Evolutionary conservation across 2,888 invertebrate species (phyloP).

Genomic region (Drosophila stalkeri): DNA sequence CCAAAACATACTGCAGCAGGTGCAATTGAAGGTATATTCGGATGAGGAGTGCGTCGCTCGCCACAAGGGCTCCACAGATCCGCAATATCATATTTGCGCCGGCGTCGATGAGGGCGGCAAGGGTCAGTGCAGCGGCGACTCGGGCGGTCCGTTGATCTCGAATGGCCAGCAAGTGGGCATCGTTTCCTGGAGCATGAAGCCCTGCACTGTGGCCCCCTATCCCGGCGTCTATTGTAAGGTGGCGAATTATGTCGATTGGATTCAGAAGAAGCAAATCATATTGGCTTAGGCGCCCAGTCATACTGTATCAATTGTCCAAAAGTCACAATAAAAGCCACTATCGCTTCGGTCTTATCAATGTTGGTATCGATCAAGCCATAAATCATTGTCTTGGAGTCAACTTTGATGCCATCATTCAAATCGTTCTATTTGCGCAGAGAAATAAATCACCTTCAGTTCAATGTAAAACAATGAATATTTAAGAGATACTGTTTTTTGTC

Average conservation of each 20-base stretch:
- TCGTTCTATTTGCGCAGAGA: background rate
- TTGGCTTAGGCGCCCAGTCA: slow-evolving; percentile 50
- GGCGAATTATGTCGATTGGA: slow-evolving; percentile 82
- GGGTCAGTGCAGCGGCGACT: slow-evolving; percentile 84
- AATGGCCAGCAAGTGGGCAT: slow-evolving; percentile 83
- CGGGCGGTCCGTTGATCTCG: slow-evolving; percentile 82
- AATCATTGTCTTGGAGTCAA: slow-evolving; percentile 1
- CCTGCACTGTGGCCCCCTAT: slow-evolving; percentile 83
- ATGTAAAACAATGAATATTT: background rate
- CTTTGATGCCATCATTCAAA: background rate
- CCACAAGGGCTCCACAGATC: slow-evolving; percentile 70
- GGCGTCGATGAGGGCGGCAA: slow-evolving; percentile 80
- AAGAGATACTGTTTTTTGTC: background rate
- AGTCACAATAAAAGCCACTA: background rate
- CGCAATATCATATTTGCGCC: slow-evolving; percentile 84
- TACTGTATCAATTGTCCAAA: background rate
- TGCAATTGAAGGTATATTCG: slow-evolving; percentile 82
- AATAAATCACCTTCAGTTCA: background rate
- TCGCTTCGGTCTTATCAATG: slow-evolving; percentile 17
- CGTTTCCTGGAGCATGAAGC: slow-evolving; percentile 86
- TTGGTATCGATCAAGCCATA: background rate
- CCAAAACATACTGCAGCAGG: slow-evolving; percentile 82
- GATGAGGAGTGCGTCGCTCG: slow-evolving; percentile 81
- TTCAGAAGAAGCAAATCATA: slow-evolving; percentile 63
- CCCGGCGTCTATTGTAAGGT: slow-evolving; percentile 85